Evolutionary conservation across 2,888 invertebrate genomes (phyloP), one percentile per base, ranked within the genome.

Genomic region (Oxycera nigricornis): DNA sequence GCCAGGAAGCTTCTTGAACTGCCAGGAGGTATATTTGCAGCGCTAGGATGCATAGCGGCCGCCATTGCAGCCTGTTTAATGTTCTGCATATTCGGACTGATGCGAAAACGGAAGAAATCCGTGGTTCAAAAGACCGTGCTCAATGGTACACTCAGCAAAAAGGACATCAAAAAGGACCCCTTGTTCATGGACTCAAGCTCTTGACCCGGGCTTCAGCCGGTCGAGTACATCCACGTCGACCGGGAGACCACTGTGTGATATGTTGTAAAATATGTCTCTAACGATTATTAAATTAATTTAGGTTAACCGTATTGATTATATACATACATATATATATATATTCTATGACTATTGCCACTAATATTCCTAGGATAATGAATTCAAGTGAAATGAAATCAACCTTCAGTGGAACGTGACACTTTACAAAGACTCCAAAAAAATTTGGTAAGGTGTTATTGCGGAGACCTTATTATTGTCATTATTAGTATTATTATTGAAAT

Each of bases 141-240:
- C 74, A 72, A 80, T 79, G 85, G 85, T 74, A 84, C 85, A 28
- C 79, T 92, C 80, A 55, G 35, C 55, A 90, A 91, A 82, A 91
- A 91, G 84, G 92, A 92, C 85, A 83, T 83, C 77, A 85, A 86
- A 81, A 85, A 85, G 81, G 86, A 86, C 78, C 82, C 84, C 11
- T 80, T 86, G 39, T 86, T 82, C 79, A 83, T 85, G 39, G 85
- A 86, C 79, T 88, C 89, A 31, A 88, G 90, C 82, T 94, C 95
- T 90, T 95, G 95, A 95, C 94, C 94, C 82, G 93, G 93, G 87
- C 90, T 91, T 85, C 92, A 93, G 88, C 92, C 93, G 89, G 94
- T 95, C 89, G 95, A 95, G 86, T 95, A 93, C 87, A 95, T 95
- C 84, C 94, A 94, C 87, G 93, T 95, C 88, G 95, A 95, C 88